These are phyloP conservation scores for Rafetus swinhoei DNA, from an alignment of 2,113 vertebrate genomes.

Conservation along the genomic window DNA sequence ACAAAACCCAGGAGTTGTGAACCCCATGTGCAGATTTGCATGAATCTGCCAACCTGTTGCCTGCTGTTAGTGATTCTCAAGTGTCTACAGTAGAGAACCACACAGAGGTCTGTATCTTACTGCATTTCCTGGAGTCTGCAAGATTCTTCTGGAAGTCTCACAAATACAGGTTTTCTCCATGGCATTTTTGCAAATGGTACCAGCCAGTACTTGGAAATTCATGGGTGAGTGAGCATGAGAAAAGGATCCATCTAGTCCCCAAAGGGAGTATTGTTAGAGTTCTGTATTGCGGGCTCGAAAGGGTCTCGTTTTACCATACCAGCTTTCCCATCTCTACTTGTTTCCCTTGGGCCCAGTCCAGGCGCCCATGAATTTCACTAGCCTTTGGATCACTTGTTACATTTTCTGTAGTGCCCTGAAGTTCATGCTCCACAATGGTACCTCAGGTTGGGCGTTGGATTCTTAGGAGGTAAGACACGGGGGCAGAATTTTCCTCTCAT, in stretches of 20 bases:
- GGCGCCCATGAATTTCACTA: not conserved
- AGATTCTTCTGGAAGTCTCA: not conserved
- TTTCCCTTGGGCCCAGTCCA: not conserved
- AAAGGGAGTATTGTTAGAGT: not conserved
- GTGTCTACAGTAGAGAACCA: not conserved
- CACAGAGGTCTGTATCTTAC: not conserved
- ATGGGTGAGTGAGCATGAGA: not conserved
- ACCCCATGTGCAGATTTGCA: not conserved
- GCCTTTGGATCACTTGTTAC: fast-evolving
- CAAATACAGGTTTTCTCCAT: not conserved
- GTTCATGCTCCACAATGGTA: not conserved
- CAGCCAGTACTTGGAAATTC: not conserved
- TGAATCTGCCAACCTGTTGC: not conserved
- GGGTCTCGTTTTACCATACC: not conserved
- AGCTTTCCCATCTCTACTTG: not conserved
- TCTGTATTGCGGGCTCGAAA: not conserved
- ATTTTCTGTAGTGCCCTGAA: no score
- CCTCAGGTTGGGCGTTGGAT: not conserved
- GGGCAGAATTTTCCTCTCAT: not conserved
- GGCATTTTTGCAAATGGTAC: not conserved
- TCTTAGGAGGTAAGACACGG: not conserved
- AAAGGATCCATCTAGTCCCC: not conserved
- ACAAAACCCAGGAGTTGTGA: not conserved
- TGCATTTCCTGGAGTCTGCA: not conserved
- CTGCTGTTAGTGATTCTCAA: not conserved